Evolutionary conservation across 2,888 invertebrate genomes (phyloP), one percentile per base, ranked within the genome.

Genomic region (Parascotia fuliginaria): DNA sequence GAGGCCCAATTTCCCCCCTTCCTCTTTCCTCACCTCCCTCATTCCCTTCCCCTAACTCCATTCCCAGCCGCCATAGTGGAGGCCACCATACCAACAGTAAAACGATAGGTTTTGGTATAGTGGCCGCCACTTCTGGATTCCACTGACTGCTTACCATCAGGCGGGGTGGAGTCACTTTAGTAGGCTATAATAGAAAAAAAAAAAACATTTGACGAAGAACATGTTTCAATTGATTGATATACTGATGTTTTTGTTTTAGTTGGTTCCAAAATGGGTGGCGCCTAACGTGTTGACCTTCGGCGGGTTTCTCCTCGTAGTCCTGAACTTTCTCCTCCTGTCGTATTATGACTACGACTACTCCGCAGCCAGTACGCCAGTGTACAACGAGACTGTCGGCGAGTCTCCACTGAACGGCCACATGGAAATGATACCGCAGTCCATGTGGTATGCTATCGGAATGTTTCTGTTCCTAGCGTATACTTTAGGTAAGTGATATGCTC

Each of bases 381-480:
- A 69, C 49, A 88, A 88, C 46, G 79, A 67, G 45, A 86, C 86
- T 0, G 36, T 71, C 1, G 62, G 65, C 59, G 90, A 69, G 59
- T 84, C 70, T 13, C 61, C 80, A 0, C 68, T 74, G 28, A 81
- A 74, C 51, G 80, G 72, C 41, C 88, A 79, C 85, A 94, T 65
- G 0, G 85, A 85, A 45, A 65, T 77, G 0, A 94, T 99, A 68
- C 98, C 98, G 0, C 93, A 93, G 60, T 97, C 97, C 95, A 94
- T 98, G 37, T 99, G 98, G 95, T 94, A 96, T 16, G 81, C 96
- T 32, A 96, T 97, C 36, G 97, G 97, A 1, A 92, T 98, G 53
- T 97, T 97, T 81, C 95, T 99, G 73, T 99, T 99, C 83, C 90
- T 98, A 70, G 98, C 98, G 9, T 99, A 99, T 82, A 99, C 98